Percentiles rank a stretch among this genome's conserved stretches.
Conservation (phyloP, 2,888 invertebrate genomes). For the Smittia aterrima region DNA sequence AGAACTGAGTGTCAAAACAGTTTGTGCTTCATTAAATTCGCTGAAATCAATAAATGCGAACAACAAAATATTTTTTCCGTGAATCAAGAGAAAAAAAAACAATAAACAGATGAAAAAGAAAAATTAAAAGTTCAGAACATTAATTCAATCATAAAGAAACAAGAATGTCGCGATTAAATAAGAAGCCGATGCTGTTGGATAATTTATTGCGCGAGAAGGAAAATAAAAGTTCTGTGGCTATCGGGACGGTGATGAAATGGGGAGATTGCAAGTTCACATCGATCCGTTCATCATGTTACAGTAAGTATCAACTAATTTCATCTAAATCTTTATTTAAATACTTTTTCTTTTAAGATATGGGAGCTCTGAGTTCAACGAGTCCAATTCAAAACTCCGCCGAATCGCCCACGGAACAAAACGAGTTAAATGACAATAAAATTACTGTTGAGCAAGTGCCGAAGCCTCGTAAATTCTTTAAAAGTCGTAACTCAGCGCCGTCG, state of each 20-base stretch:
- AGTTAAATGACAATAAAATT: constrained; percentile 40
- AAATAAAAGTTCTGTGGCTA: constrained; percentile 84
- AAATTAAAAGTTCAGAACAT: not conserved
- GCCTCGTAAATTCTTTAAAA: constrained; percentile 89
- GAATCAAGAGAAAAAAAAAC: constrained; percentile 5
- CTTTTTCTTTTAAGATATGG: constrained; percentile 26
- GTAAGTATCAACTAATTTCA: constrained; percentile 53
- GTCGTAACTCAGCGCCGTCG: constrained; percentile 66
- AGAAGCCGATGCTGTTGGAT: constrained; percentile 64
- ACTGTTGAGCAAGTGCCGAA: constrained; percentile 55
- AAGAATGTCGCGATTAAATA: constrained; percentile 63
- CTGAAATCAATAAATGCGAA: too few relatives aligned
- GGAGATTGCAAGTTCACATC: constrained; percentile 92
- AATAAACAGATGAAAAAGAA: not conserved
- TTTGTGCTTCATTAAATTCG: too few relatives aligned
- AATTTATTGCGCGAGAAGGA: constrained; percentile 65
- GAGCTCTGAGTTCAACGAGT: constrained; percentile 18
- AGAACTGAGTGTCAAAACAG: too few relatives aligned
- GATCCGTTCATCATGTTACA: constrained; percentile 70
- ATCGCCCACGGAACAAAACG: constrained; percentile 40
- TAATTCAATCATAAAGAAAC: not conserved
- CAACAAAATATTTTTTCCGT: too few relatives aligned
- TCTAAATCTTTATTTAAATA: not conserved
- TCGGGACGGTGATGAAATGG: constrained; percentile 91
- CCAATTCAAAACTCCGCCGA: constrained; percentile 21